Evolutionary conservation across 1,140 invertebrate genomes (phyloP).

Genomic region (Dendrolimus kikuchii): DNA sequence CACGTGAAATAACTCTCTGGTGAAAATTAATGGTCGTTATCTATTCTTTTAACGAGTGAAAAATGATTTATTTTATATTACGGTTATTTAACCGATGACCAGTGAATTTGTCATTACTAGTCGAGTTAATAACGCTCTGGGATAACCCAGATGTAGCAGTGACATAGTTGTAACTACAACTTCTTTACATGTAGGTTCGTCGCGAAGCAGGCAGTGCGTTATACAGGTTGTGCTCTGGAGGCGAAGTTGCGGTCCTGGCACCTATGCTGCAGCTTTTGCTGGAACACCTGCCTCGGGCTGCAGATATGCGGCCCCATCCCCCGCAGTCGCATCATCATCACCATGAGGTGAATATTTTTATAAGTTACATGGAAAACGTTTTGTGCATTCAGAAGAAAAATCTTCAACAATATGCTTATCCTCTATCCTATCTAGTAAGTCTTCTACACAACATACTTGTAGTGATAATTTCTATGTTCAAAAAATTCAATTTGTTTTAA

Average conservation of each 20-base stretch:
- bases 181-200: slow-evolving; percentile 75
- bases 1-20: too few species aligned
- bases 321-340: slow-evolving; percentile 28
- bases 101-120: too few species aligned
- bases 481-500: too few species aligned
- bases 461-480: too few species aligned
- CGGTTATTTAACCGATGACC: too few species aligned
- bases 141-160: not conserved
- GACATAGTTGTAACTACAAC: not conserved
- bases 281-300: slow-evolving; percentile 84
- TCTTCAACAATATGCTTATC: too few species aligned
- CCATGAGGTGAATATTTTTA: slow-evolving; percentile 29
- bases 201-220: slow-evolving; percentile 91
- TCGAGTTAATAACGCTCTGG: too few species aligned
- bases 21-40: too few species aligned
- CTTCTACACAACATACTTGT: too few species aligned
- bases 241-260: slow-evolving; percentile 77
- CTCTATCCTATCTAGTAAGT: too few species aligned
- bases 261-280: slow-evolving; percentile 87
- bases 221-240: slow-evolving; percentile 88
- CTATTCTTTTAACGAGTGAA: too few species aligned
- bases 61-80: too few species aligned
- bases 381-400: not conserved
- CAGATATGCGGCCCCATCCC: slow-evolving; percentile 84
- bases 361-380: not conserved